phyloP scores from a whole-genome alignment of 1,140 invertebrate species.

The Cotesia chilonis region DNA sequence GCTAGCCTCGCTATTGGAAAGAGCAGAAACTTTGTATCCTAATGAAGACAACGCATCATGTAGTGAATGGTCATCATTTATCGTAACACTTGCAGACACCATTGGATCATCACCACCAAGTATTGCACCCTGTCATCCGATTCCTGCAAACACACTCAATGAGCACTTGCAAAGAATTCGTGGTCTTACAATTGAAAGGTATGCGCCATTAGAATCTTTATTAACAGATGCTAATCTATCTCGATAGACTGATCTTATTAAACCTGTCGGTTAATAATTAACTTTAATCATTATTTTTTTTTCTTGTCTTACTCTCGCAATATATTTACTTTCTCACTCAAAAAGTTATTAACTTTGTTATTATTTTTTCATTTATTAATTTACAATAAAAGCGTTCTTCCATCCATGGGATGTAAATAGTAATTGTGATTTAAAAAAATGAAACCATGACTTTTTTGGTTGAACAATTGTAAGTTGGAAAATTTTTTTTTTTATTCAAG shows the following conservation, averaged over 20 bases:
- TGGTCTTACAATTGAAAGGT: constrained; percentile 52
- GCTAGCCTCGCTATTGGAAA: constrained; percentile 57
- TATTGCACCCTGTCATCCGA: constrained; percentile 55
- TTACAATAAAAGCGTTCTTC: constrained; percentile 4
- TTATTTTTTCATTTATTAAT: constrained; percentile 7
- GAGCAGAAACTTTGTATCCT: constrained; percentile 54
- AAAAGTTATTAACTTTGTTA: background rate
- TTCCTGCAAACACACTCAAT: constrained; percentile 54
- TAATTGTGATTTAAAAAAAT: background rate
- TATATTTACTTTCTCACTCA: constrained; percentile 19
- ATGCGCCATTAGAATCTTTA: constrained; percentile 53
- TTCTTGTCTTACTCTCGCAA: constrained; percentile 32
- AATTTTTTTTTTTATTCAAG: background rate
- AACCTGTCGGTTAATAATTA: constrained; percentile 5
- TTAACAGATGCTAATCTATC: constrained; percentile 58
- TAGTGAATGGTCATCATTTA: constrained; percentile 59
- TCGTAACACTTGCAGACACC: constrained; percentile 50
- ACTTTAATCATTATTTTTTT: constrained; percentile 21
- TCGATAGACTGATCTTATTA: constrained; percentile 48
- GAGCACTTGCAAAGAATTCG: constrained; percentile 56
- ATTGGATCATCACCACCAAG: constrained; percentile 49
- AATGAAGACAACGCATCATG: constrained; percentile 39
- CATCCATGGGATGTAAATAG: constrained; percentile 19
- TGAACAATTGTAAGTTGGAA: background rate
- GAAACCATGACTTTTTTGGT: background rate